These are phyloP conservation scores for Tautogolabrus adspersus DNA, from an alignment of 2,113 vertebrate species.

Conservation along the genomic window DNA sequence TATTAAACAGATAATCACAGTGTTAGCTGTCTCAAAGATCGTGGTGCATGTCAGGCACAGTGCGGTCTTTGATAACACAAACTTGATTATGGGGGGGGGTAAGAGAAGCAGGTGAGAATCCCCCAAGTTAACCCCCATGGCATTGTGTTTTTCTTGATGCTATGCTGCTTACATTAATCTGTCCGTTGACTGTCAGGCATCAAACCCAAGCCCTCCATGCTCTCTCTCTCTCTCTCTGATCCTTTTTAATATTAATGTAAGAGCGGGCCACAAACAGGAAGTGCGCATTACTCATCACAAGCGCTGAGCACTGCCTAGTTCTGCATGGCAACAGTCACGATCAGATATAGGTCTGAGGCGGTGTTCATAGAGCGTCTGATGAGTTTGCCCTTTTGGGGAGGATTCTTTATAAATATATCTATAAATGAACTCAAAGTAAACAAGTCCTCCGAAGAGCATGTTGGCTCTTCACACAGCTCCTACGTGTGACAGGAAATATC, in stretches of 20 bases:
- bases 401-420: not conserved
- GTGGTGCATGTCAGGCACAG: constrained; percentile 5
- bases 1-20: constrained; percentile 19
- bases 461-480: not conserved
- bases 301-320: constrained; percentile 48
- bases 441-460: not conserved
- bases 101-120: constrained; percentile 9
- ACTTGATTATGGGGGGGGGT: not conserved
- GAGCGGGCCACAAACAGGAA: constrained; percentile 69
- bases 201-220: constrained; percentile 26
- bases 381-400: not conserved
- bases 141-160: constrained; percentile 28
- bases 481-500: not conserved
- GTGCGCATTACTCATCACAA: constrained; percentile 67
- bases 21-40: constrained; percentile 1
- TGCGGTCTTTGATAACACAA: constrained; percentile 5
- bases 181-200: constrained; percentile 52
- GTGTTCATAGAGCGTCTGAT: constrained; percentile 15
- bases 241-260: constrained; percentile 74
- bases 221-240: constrained; percentile 14
- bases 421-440: not conserved
- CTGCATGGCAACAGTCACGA: constrained; percentile 75
- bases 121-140: constrained; percentile 18
- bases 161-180: constrained; percentile 54
- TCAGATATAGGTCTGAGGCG: constrained; percentile 49